phyloP scores from a whole-genome alignment of 1,140 invertebrate species.

The Sinonovacula constricta region DNA sequence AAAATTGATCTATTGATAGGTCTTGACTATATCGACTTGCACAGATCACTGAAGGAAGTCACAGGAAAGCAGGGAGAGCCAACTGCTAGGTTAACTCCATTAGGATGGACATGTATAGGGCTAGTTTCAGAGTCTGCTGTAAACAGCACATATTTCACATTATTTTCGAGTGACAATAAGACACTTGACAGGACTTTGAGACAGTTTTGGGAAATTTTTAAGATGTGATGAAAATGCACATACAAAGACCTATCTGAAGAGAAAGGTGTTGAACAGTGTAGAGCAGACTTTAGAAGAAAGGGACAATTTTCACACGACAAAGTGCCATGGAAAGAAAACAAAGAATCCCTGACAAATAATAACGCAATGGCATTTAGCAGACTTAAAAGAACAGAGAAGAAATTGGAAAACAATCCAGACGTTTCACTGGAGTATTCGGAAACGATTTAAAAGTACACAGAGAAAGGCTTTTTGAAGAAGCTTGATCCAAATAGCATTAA shows the following conservation, averaged over 20 bases:
- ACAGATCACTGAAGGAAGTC: conserved; percentile 5
- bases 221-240: not conserved
- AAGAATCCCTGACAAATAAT: conserved; percentile 2
- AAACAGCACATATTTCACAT: not conserved
- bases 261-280: not conserved
- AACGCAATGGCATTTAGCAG: not conserved
- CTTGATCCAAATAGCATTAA: not conserved
- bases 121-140: not conserved
- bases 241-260: not conserved
- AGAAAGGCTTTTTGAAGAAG: not conserved
- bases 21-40: conserved; percentile 8
- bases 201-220: conserved; percentile 23
- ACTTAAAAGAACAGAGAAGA: conserved; percentile 27
- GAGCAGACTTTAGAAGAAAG: not conserved
- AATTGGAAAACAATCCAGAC: conserved; percentile 5
- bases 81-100: conserved; percentile 20
- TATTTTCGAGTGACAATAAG: not conserved
- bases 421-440: conserved; percentile 2
- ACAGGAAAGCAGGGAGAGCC: conserved; percentile 10
- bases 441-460: not conserved
- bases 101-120: conserved; percentile 32
- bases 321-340: conserved; percentile 46
- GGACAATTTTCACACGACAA: conserved; percentile 4
- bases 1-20: conserved; percentile 16
- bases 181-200: conserved; percentile 1